Base-by-base conservation (phyloP, 2,888 invertebrate species). In the Phyto melanocephala region DNA sequence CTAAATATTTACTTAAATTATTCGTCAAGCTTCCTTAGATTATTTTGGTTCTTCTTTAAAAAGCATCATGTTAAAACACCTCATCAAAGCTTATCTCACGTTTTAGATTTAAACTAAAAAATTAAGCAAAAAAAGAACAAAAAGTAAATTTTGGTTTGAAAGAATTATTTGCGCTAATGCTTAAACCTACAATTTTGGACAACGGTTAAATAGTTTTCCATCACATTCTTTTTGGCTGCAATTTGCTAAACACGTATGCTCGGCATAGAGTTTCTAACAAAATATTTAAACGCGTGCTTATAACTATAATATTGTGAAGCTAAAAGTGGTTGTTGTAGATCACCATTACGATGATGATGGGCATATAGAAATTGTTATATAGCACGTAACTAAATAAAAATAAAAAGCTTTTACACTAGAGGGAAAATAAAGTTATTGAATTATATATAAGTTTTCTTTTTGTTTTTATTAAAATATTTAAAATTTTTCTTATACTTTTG, bases 21-120 rank as follows among this genome's bases (percentile, higher is more conserved):
- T 82, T 82, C 82, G 79, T 82, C 75, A 71, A 75, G 82, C 82
- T 80, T 80, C 82, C 37, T 24, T 42, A 50, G 33, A 20, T n/a
- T 20, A 33, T 22, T 6, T 42, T n/a, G 1, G n/a, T 11, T 54
- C 42, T 63, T 22, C 4, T 5, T 54, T 20, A 56, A 17, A 50
- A 62, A 40, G 7, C 5, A 33, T 82, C 58, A 75, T 52, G 60
- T 79, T 79, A 71, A 71, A 79, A 82, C 82, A 82, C 82, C 79
- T 79, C 79, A 82, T 79, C 79, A 75, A 17, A 24, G 50, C 58
- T 80, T 71, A 82, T 80, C 82, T 82, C 82, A 82, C 82, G 82
- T 82, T 71, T 80, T 67, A 67, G 79, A 80, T 74, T 67, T 80
- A 60, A 45, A 47, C 42, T 11, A 7, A 47, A 50, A 17, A 67